Conservation (phyloP, 2,888 invertebrate species). For the Epinotia nisella region DNA sequence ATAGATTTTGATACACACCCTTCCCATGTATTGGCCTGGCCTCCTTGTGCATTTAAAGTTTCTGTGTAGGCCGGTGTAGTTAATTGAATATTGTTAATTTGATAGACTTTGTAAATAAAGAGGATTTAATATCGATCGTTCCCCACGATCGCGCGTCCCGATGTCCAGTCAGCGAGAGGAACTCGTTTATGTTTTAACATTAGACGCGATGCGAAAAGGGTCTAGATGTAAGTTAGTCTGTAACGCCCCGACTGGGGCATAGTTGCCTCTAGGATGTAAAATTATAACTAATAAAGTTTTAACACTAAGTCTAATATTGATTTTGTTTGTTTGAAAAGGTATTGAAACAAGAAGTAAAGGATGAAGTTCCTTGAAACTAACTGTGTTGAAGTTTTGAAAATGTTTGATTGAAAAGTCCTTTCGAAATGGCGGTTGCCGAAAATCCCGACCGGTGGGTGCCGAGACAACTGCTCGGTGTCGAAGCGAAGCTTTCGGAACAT, state of each 20-base stretch:
- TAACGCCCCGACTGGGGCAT: conserved; percentile 65
- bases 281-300: conserved; percentile 80
- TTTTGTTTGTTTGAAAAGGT: conserved; percentile 94
- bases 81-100: conserved; percentile 51
- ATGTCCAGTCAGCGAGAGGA: conserved; percentile 47
- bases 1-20: conserved; percentile 72
- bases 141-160: conserved; percentile 43
- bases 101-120: conserved; percentile 45
- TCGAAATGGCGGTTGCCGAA: conserved; percentile 78
- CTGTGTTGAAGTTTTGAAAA: conserved; percentile 84
- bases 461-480: conserved; percentile 62
- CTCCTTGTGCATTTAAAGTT: conserved; percentile 76
- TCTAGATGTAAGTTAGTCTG: conserved; percentile 74
- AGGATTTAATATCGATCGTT: conserved; percentile 49
- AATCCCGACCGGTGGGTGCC: conserved; percentile 67
- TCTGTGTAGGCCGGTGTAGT: conserved; percentile 63
- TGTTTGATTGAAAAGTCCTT: conserved; percentile 80
- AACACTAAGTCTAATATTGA: conserved; percentile 86
- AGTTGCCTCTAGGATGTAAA: conserved; percentile 78
- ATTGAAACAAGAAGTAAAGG: conserved; percentile 93
- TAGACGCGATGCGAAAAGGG: conserved; percentile 68
- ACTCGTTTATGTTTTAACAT: conserved; percentile 53
- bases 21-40: conserved; percentile 66
- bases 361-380: conserved; percentile 87
- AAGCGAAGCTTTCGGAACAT: conserved; percentile 65